Percentiles rank a stretch among this genome's conserved stretches.
These are phyloP conservation scores for Sanderia malayensis DNA, from an alignment of 30 jellyfish, hydroid and myxozoan genomes.

Conservation along the genomic window DNA sequence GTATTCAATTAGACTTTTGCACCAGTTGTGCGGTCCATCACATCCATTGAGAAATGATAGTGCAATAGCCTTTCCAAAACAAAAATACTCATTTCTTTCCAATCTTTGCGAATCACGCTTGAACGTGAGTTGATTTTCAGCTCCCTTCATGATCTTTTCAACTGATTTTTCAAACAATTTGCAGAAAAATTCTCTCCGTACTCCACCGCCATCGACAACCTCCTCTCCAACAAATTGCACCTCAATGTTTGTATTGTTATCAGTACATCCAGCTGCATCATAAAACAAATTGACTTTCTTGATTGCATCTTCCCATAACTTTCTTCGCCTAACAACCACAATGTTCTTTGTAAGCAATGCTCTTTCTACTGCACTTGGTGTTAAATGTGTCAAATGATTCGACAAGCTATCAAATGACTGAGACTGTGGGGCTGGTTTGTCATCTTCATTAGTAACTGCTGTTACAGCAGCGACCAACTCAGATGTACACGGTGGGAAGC, in stretches of 20 bases:
- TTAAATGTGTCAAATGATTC: constrained; percentile 17
- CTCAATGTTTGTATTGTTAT: not conserved
- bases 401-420: constrained; percentile 1
- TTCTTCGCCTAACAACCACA: constrained; percentile 12
- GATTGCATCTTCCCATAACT: constrained; percentile 29
- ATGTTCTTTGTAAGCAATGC: constrained; percentile 4
- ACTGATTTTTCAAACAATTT: constrained; percentile 8
- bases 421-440: not conserved
- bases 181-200: constrained; percentile 15
- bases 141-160: constrained; percentile 9
- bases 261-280: constrained; percentile 11
- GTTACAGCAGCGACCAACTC: constrained; percentile 5
- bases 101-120: constrained; percentile 8
- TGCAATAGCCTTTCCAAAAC: constrained; percentile 22
- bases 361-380: constrained; percentile 3
- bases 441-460: not conserved
- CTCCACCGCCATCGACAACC: constrained; percentile 32
- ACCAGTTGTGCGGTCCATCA: constrained; percentile 35
- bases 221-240: constrained; percentile 23
- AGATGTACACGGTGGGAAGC: constrained; percentile 4
- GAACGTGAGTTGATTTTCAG: constrained; percentile 18
- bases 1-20: constrained; percentile 16
- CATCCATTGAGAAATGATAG: constrained; percentile 16
- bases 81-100: constrained; percentile 3
- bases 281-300: constrained; percentile 10